Evolutionary conservation across 2,113 vertebrate genomes (phyloP).

Genomic region (Trematocara unimaculatum): DNA sequence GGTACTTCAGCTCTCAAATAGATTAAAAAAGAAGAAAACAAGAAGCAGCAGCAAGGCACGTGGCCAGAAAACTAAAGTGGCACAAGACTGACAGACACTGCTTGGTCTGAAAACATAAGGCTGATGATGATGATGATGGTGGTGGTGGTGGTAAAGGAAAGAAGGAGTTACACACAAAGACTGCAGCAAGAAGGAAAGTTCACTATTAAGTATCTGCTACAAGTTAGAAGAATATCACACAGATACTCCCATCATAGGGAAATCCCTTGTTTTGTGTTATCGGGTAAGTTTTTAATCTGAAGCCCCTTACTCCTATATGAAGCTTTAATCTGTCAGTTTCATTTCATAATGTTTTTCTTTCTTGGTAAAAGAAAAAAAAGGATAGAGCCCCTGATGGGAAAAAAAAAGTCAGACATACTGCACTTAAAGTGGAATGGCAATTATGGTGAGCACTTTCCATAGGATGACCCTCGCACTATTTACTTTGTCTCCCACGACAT

Average conservation of each 20-base stretch:
- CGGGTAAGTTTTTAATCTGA: conserved; percentile 3
- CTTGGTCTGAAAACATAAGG: neutral
- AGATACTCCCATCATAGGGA: neutral
- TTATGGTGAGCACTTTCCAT: conserved; percentile 57
- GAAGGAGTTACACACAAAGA: neutral
- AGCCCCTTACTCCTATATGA: conserved; percentile 6
- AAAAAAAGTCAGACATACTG: conserved; percentile 38
- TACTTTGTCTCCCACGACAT: conserved; percentile 25
- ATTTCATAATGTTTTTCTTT: conserved; percentile 41
- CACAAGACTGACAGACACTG: neutral
- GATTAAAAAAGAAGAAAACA: conserved; percentile 11
- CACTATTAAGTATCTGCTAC: neutral
- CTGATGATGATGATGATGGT: neutral
- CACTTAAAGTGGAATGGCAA: conserved; percentile 37
- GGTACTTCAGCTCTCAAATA: conserved; percentile 31
- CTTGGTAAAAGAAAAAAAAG: neutral
- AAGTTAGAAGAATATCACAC: neutral
- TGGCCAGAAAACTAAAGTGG: conserved; percentile 18
- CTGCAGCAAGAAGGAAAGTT: neutral
- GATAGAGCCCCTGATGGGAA: conserved; percentile 3
- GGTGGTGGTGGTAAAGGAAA: neutral
- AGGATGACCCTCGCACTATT: conserved; percentile 46
- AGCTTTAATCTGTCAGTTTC: conserved; percentile 8
- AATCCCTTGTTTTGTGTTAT: conserved; percentile 5
- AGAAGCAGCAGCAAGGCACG: neutral